A percentile compares a stretch with the other conserved stretches of the same genome.
phyloP scores from a whole-genome alignment of 1,140 invertebrate genomes.

The Limonius californicus region DNA sequence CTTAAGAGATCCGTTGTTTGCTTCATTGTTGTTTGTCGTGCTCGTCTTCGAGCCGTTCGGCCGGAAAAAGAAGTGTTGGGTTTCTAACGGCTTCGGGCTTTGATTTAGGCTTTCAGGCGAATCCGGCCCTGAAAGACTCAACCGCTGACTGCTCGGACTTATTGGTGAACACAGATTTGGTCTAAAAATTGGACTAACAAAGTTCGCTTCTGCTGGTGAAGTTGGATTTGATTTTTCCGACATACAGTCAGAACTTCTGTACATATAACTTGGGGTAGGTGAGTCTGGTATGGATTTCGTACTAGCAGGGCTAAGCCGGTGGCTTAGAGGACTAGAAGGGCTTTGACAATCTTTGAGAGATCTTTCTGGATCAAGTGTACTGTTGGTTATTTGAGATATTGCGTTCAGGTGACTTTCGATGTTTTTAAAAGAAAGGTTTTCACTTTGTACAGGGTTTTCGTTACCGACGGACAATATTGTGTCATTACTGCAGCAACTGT shows the following conservation, averaged over 20 bases:
- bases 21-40: slow-evolving; percentile 50
- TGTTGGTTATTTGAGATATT: slow-evolving; percentile 53
- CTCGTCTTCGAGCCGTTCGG: slow-evolving; percentile 22
- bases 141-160: slow-evolving; percentile 21
- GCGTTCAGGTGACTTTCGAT: slow-evolving; percentile 58
- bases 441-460: slow-evolving; percentile 48
- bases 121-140: slow-evolving; percentile 29
- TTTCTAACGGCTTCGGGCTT: slow-evolving; percentile 29
- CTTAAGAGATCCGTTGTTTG: slow-evolving; percentile 67
- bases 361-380: slow-evolving; percentile 33
- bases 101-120: slow-evolving; percentile 23
- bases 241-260: slow-evolving; percentile 18
- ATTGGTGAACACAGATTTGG: slow-evolving; percentile 31
- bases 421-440: slow-evolving; percentile 53
- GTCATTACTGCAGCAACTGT: slow-evolving; percentile 60
- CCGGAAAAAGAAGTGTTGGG: slow-evolving; percentile 33
- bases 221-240: slow-evolving; percentile 29
- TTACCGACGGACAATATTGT: slow-evolving; percentile 65
- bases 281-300: slow-evolving; percentile 34
- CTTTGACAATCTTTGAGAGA: slow-evolving; percentile 22
- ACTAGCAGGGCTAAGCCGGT: slow-evolving; percentile 37
- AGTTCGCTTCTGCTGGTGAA: slow-evolving; percentile 21
- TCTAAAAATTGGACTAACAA: slow-evolving; percentile 20
- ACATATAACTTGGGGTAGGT: slow-evolving; percentile 27
- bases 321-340: slow-evolving; percentile 34